These are phyloP conservation scores for Cephus spinipes DNA, from an alignment of 2,888 invertebrate species.

Conservation along the genomic window DNA sequence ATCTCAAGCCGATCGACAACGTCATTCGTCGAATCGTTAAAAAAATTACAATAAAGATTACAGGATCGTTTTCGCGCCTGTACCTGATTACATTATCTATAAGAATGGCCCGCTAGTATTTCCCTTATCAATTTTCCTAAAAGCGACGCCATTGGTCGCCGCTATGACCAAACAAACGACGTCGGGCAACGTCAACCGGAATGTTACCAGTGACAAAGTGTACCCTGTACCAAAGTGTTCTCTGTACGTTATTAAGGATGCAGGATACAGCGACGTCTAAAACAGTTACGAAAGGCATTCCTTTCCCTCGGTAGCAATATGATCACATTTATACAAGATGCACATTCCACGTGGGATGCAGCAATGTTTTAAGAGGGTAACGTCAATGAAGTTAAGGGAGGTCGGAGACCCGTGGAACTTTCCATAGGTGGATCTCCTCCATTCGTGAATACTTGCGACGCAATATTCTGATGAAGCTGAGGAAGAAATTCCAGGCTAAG, in stretches of 20 bases:
- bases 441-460: slow-evolving; percentile 12
- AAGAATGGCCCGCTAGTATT: background rate
- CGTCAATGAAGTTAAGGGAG: background rate
- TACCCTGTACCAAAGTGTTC: background rate
- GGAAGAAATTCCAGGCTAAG: background rate
- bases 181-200: too few species aligned
- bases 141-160: too few species aligned
- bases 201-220: background rate
- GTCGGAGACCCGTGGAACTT: background rate
- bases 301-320: background rate
- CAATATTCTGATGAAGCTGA: slow-evolving; percentile 20
- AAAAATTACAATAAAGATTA: background rate
- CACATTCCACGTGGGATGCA: background rate
- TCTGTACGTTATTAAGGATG: background rate
- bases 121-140: background rate
- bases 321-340: background rate
- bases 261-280: background rate
- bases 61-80: background rate
- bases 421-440: slow-evolving; percentile 5
- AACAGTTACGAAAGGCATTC: background rate
- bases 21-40: background rate
- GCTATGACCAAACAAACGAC: too few species aligned
- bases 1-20: background rate
- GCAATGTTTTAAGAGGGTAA: background rate
- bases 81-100: background rate